These are phyloP conservation scores for Varanus salvator DNA, from an alignment of 2,113 vertebrate genomes.

Conservation along the genomic window DNA sequence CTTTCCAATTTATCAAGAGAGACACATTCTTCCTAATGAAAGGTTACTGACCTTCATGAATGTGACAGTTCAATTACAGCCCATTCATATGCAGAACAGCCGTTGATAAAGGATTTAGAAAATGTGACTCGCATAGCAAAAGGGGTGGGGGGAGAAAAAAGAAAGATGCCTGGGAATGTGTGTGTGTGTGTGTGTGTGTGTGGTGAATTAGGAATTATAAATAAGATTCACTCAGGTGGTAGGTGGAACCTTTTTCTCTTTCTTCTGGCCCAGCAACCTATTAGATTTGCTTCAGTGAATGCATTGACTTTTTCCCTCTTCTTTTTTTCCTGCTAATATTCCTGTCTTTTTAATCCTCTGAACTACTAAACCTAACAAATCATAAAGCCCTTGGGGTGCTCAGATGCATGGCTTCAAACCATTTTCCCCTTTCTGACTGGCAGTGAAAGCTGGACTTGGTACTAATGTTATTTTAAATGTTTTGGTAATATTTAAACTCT, in stretches of 20 bases:
- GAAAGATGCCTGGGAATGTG: slow-evolving; percentile 73
- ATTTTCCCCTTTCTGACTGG: slow-evolving; percentile 71
- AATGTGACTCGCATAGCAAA: slow-evolving; percentile 85
- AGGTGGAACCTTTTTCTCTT: slow-evolving; percentile 69
- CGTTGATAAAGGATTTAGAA: slow-evolving; percentile 81
- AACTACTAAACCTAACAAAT: slow-evolving; percentile 81
- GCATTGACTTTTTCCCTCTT: slow-evolving; percentile 66
- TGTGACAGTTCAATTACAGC: slow-evolving; percentile 85
- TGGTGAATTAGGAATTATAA: slow-evolving; percentile 76
- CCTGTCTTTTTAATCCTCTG: slow-evolving; percentile 80
- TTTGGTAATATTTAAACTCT: slow-evolving; percentile 77
- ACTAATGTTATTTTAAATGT: slow-evolving; percentile 81
- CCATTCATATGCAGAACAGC: slow-evolving; percentile 86
- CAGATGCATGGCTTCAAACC: slow-evolving; percentile 72
- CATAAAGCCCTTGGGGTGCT: slow-evolving; percentile 76
- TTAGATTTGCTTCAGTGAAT: slow-evolving; percentile 79
- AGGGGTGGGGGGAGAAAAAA: not conserved
- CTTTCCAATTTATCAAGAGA: slow-evolving; percentile 86
- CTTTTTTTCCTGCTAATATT: slow-evolving; percentile 75
- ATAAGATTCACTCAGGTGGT: slow-evolving; percentile 78
- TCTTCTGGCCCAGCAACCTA: slow-evolving; percentile 66
- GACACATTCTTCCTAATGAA: slow-evolving; percentile 88
- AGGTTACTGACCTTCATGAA: slow-evolving; percentile 88
- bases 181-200: slow-evolving; percentile 52
- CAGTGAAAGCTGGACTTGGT: slow-evolving; percentile 77